A percentile compares a stretch with the other conserved stretches of the same genome.
Conservation (phyloP, 2,888 invertebrate species). For the Pheosia tremula region DNA sequence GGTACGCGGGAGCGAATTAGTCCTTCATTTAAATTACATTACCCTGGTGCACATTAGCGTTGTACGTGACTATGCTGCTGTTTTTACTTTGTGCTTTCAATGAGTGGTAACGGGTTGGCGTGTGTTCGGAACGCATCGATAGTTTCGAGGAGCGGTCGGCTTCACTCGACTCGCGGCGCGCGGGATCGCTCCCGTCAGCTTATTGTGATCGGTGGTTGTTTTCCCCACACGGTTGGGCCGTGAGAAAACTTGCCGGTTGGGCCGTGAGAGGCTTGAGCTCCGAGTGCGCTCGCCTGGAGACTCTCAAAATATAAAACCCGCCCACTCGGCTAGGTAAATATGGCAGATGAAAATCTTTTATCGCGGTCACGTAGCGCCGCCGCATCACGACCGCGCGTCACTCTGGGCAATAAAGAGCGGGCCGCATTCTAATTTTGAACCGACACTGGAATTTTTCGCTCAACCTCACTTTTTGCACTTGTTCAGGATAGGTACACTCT, state of each 20-base stretch:
- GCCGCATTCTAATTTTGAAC: slow-evolving; percentile 81
- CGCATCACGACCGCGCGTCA: slow-evolving; percentile 82
- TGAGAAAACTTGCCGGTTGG: slow-evolving; percentile 74
- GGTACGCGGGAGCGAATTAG: slow-evolving; percentile 79
- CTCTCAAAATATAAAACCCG: slow-evolving; percentile 82
- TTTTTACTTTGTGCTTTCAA: slow-evolving; percentile 61
- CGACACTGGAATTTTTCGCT: slow-evolving; percentile 77
- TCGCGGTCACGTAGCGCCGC: slow-evolving; percentile 82
- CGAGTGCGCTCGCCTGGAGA: slow-evolving; percentile 67
- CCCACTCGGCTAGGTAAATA: slow-evolving; percentile 83
- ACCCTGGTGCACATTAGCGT: slow-evolving; percentile 65
- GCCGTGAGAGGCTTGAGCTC: slow-evolving; percentile 69
- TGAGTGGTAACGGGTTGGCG: slow-evolving; percentile 51
- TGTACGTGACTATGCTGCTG: slow-evolving; percentile 62
- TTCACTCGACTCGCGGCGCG: slow-evolving; percentile 47
- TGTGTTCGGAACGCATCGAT: slow-evolving; percentile 59
- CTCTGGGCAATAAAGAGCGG: slow-evolving; percentile 77
- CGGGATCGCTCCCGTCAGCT: slow-evolving; percentile 30
- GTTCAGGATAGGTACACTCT: slow-evolving; percentile 60
- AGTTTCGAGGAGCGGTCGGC: slow-evolving; percentile 54
- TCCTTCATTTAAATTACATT: slow-evolving; percentile 83
- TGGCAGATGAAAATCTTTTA: slow-evolving; percentile 85
- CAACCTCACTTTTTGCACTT: slow-evolving; percentile 53
- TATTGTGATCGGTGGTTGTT: slow-evolving; percentile 43
- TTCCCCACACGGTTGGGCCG: slow-evolving; percentile 64